Conservation (phyloP, 2,888 invertebrate genomes). For the Nomada hirtipes region DNA sequence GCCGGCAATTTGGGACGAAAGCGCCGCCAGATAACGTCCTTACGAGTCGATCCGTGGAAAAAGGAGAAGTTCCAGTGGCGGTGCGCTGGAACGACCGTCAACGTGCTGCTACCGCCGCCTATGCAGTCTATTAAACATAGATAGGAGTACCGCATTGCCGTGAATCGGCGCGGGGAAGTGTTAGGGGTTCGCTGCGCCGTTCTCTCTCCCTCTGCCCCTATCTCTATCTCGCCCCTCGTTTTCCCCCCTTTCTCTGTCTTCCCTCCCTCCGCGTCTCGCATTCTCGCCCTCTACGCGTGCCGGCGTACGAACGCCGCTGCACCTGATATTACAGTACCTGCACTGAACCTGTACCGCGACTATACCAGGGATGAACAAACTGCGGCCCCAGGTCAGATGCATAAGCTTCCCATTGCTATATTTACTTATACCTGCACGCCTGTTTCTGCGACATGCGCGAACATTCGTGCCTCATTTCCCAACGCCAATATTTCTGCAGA, state of each 20-base stretch:
- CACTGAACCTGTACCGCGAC: slow-evolving; percentile 29
- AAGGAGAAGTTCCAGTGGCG: slow-evolving; percentile 26
- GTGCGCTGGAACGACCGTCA: slow-evolving; percentile 48
- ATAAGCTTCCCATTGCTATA: slow-evolving; percentile 26
- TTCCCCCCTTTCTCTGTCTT: slow-evolving; percentile 2
- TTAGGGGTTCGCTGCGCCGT: slow-evolving; percentile 68
- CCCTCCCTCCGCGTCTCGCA: neutral
- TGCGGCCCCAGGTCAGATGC: slow-evolving; percentile 44
- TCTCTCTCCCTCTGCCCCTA: slow-evolving; percentile 39
- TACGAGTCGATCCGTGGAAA: slow-evolving; percentile 30
- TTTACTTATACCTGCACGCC: slow-evolving; percentile 31
- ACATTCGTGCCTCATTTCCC: neutral
- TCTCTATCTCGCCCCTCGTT: neutral
- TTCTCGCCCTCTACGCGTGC: slow-evolving; percentile 22
- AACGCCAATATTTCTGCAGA: neutral
- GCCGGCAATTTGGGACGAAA: neutral
- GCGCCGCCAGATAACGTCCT: slow-evolving; percentile 17
- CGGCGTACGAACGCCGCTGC: slow-evolving; percentile 25
- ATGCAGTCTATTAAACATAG: slow-evolving; percentile 82
- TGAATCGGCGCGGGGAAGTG: slow-evolving; percentile 77
- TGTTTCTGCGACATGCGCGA: slow-evolving; percentile 1
- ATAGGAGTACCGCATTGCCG: slow-evolving; percentile 81
- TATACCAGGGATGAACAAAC: slow-evolving; percentile 57
- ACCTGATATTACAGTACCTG: slow-evolving; percentile 34
- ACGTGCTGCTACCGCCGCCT: slow-evolving; percentile 69